Percentiles rank a stretch among this genome's conserved stretches.
Conservation (phyloP, 2,113 vertebrate genomes). For the Pituophis catenifer region DNA sequence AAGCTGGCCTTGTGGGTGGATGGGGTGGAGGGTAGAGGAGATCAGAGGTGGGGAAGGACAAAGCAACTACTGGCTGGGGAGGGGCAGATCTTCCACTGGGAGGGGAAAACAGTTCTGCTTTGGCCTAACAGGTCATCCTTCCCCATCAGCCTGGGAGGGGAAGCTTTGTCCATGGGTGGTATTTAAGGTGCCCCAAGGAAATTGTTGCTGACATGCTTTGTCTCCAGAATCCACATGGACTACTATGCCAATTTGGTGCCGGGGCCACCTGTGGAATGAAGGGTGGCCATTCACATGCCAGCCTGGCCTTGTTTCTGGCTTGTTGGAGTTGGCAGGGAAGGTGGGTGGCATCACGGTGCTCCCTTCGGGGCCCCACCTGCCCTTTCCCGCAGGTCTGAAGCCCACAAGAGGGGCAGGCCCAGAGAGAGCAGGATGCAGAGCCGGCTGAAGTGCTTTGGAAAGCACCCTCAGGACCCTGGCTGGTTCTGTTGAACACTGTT, state of each 20-base stretch:
- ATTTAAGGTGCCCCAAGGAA: not conserved
- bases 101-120: not conserved
- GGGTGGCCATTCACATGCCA: not conserved
- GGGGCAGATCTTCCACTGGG: not conserved
- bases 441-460: conserved; percentile 66
- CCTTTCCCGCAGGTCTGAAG: not conserved
- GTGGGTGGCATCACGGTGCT: not conserved
- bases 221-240: not conserved
- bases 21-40: not conserved
- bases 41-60: not conserved
- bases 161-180: not conserved
- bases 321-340: conserved; percentile 37
- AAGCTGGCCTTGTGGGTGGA: not conserved
- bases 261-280: not conserved
- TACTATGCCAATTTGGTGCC: not conserved
- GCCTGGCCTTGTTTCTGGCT: conserved; percentile 43
- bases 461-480: conserved; percentile 68
- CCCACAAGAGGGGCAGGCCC: conserved; percentile 58
- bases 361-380: not conserved
- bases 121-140: not conserved
- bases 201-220: not conserved
- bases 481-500: conserved; percentile 69
- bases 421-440: conserved; percentile 69
- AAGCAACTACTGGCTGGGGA: not conserved
- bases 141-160: not conserved